Base-by-base conservation (phyloP, 1,140 invertebrate species). In the Dendroctonus ponderosae region DNA sequence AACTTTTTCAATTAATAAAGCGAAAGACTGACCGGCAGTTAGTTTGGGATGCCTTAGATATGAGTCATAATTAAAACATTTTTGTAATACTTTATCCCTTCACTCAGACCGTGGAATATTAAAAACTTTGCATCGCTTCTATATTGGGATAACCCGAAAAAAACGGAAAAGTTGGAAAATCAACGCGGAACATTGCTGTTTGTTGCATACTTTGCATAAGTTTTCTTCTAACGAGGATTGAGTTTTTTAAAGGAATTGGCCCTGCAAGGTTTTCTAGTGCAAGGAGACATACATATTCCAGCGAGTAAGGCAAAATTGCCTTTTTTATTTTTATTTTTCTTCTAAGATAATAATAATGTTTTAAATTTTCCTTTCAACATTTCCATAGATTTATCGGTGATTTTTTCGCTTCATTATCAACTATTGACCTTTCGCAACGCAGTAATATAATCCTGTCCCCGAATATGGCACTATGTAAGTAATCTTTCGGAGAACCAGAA, bases 1-100 rank as follows among this genome's bases (percentile, higher is more conserved):
- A 46, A 58, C 41, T 58, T 58, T 58, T 58, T 26, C 42, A 58
- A 58, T 58, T 58, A 58, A 9, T 3, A 39, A 40, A 8, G n/a
- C 8, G 4, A 56, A 56, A 5, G 26, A 56, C 26, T 56, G 53
- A 56, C 53, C 53, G 53, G 38, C 8, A 5, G 39, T 11, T 40
- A 56, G 14, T 56, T 39, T 40, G 7, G 53, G 53, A 38, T 40
- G 53, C 39, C 41, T 56, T 58, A 58, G 40, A 58, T 58, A 58
- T 58, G 41, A 15, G 56, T 44, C 56, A 58, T 58, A 58, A 58
- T 58, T 58, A 58, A 58, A 58, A 58, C 56, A 58, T 58, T 58
- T 58, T 58, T 58, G 56, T 14, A 58, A 58, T 58, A 58, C 56
- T 58, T 58, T 44, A n/a, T 8, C 56, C 40, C 42, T 56, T 56